Base-by-base conservation (phyloP, 2,797 vertebrate genomes). In the Eurystomus glaucurus region DNA sequence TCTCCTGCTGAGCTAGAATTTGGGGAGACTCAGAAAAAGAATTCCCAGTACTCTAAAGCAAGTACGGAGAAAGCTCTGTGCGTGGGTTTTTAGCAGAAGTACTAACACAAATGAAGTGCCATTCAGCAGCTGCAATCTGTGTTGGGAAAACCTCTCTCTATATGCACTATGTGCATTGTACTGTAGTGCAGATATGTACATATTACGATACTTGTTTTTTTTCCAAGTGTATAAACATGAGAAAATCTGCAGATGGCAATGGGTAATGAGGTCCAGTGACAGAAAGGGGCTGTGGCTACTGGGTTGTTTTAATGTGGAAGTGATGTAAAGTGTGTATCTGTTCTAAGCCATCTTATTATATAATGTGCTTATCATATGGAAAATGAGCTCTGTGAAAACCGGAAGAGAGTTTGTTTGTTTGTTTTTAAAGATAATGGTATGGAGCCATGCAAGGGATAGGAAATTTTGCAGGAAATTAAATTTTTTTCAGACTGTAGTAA, bases 401-500 rank as follows among this genome's bases (percentile, higher is more conserved):
- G 1, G 1, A 52, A 41, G 18, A 58, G 5, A 33, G 9, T 22
- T 46, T 57, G n/a, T 19, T 31, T 12, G 26, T 13, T 43, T 22
- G 41, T 52, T 60, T 61, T 55, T 54, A 11, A 37, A n/a, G 20
- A 12, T 57, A 65, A 68, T 66, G 21, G 6, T n/a, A 48, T 46
- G 31, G 37, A 81, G 37, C 78, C 87, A 71, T 61, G 21, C 28
- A 91, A 74, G 28, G 6, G 48, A 48, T 43, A 85, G 43, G 46
- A 82, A 69, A 76, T 74, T 58, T 92, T 66, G 29, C 19, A 79
- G 37, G 20, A 74, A 82, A 70, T 20, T 51, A 65, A 7, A 18
- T 64, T 92, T 86, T 90, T 92, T 94, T 87, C 23, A 89, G 62
- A 15, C 46, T 25, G 88, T 58, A 91, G 85, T 93, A 69, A 43